Base-by-base conservation (phyloP, 1,140 invertebrate species). In the Conus ventricosus region DNA sequence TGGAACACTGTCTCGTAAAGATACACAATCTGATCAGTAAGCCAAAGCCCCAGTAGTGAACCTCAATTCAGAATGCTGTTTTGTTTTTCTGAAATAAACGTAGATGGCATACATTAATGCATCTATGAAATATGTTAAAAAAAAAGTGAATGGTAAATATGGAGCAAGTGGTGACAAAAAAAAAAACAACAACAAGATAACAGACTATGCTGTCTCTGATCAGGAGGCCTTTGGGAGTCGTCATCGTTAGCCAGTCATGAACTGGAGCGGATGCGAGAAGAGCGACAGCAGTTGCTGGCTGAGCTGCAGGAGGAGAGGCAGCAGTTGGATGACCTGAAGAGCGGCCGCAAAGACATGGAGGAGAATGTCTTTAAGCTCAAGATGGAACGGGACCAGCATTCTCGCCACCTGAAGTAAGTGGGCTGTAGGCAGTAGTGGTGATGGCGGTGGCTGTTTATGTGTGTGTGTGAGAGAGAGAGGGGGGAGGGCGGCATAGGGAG, bases 211-310 rank as follows among this genome's bases (percentile, higher is more conserved):
- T 60, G 1, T 60, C 57, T 60, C 8, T 60, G 57, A 60, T 51
- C 80, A 94, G 93, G 93, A 92, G 7, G 91, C 90, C 17, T 90
- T 94, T 87, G 90, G 87, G 5, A 90, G 87, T 54, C 86, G 90
- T 90, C 90, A 4, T 88, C 84, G 1, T 89, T 94, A 4, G 91
- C 90, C 89, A 91, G 88, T 0, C 91, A 91, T 78, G 93, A 94
- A 84, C 84, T 94, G 85, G 91, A 92, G 82, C 90, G 93, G 83
- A 92, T 94, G 93, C 90, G 90, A 83, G 90, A 91, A 71, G 94
- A 94, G 88, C 90, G 92, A 84, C 90, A 91, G 75, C 93, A 94
- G 88, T 87, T 94, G 39, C 89, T 88, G 84, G 89, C 92, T 71
- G 93, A 94, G 87, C 87, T 94, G 4, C 90, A 87, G 23, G 88